Base-by-base conservation (phyloP, 2,113 vertebrate genomes). In the Tetrao urogallus region DNA sequence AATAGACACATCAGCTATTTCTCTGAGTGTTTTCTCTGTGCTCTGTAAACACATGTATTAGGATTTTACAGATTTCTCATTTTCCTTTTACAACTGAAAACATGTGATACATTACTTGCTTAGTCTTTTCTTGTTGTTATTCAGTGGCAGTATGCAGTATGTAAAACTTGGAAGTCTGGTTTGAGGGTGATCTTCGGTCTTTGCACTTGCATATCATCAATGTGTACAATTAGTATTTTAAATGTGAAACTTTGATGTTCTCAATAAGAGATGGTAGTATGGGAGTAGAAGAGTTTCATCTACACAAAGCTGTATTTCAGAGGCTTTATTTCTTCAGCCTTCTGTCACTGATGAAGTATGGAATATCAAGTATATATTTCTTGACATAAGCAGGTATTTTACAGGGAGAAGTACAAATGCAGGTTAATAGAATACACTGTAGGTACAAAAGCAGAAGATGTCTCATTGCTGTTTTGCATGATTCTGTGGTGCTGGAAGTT, bases 341-440 rank as follows among this genome's bases (percentile, higher is more conserved):
- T 76, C 25, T 63, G 14, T 87, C n/a, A 25, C 5, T 82, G 52
- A 47, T 77, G 30, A 82, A 13, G 4, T 57, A 34, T 40, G 54
- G 24, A 75, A 28, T 84, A 82, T 82, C 52, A 73, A 73, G 42
- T 77, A 70, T 4, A 7, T 52, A 22, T 45, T 27, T 74, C 28
- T 47, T 60, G 40, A 47, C 79, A 42, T 19, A 24, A 85, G 50
- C 56, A 73, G 20, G 8, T 82, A 45, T 90, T 86, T 85, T 92
- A 69, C 48, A 54, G 12, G 11, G 14, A 82, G 60, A 70, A 77
- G 6, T 6, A 79, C 75, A 92, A 74, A 28, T 77, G 45, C 58
- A 96, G 76, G 65, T 86, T 95, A 88, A 71, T 77, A 77, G 80
- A 93, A 61, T 86, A 54, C 66, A 8, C 34, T 47, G 24, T 82